Evolutionary conservation across 2,888 invertebrate genomes (phyloP), one percentile per base, ranked within the genome.

Genomic region (Metacarcinus magister): DNA sequence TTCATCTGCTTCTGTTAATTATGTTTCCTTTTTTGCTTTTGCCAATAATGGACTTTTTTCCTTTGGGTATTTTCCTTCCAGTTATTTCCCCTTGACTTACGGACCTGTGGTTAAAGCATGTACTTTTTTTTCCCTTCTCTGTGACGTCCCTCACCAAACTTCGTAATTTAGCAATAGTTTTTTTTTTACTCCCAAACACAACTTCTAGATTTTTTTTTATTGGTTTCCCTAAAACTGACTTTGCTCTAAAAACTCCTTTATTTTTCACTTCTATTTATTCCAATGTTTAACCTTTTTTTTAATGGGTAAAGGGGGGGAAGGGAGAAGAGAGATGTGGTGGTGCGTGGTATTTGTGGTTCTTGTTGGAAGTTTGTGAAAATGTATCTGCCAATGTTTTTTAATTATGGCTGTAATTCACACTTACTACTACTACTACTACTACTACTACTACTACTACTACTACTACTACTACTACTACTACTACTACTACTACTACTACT

Each of bases 381-480:
- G 67, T 67, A 23, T 67, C 23, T 67, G 67, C 23, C 4, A 67
- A 23, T 5, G 67, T 67, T 48, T 48, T 13, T 13, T 7, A 87
- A n/a, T n/a, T 8, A 8, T 32, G 28, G 28, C 87, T 87, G 8
- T 87, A 7, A 19, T n/a, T 23, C 43, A 43, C 19, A 4, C 0
- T 19, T 32, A 32, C 82, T 82, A 32, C 82, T 82, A 82, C 82
- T 82, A 82, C 82, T 82, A 82, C 82, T 82, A 82, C 82, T 82
- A 82, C 82, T 82, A 82, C 44, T 92, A 48, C 48, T 92, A 92
- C 48, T 92, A 92, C 48, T 92, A 92, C 28, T 92, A 91, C 48
- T 91, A 91, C 48, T 91, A 91, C 48, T 91, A 39, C n/a, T 91
- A 91, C n/a, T 39, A 91, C 48, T 91, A 91, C 48, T 91, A 91